Conservation (phyloP, 2,888 invertebrate species). For the Conops quadrifasciatus region DNA sequence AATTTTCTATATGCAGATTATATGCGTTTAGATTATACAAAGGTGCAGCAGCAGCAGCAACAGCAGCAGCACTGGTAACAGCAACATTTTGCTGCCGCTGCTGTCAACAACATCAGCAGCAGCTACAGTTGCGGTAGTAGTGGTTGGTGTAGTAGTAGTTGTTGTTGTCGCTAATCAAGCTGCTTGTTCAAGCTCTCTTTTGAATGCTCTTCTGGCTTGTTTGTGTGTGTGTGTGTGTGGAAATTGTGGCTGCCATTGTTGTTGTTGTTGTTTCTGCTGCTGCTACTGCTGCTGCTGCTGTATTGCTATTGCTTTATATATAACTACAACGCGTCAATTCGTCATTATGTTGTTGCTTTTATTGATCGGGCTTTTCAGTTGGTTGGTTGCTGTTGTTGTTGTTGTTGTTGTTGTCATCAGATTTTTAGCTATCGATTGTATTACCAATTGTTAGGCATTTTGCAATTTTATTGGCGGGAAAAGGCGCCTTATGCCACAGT, state of each 20-base stretch:
- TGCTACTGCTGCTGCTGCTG: background rate
- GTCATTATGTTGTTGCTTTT: conserved; percentile 8
- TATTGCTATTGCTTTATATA: too few relatives aligned
- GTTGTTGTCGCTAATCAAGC: background rate
- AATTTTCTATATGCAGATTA: conserved; percentile 25
- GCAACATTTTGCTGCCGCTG: conserved; percentile 4
- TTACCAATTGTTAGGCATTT: background rate
- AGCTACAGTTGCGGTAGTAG: conserved; percentile 25
- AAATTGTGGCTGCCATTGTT: conserved; percentile 9
- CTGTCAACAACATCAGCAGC: conserved; percentile 29
- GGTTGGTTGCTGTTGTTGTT: background rate
- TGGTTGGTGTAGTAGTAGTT: conserved; percentile 4
- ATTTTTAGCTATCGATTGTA: background rate
- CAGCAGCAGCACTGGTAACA: conserved; percentile 28
- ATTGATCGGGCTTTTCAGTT: background rate
- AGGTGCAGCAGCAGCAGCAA: conserved; percentile 25
- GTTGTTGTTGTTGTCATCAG: background rate
- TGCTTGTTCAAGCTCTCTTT: too few relatives aligned
- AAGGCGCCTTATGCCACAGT: conserved; percentile 43
- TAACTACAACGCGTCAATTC: background rate
- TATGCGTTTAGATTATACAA: conserved; percentile 17
- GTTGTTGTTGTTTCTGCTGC: background rate
- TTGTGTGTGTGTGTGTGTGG: background rate
- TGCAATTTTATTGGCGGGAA: conserved; percentile 30
- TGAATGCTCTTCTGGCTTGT: too few relatives aligned